Base-by-base conservation (phyloP, 2,113 vertebrate genomes). In the Spea multiplicata region DNA sequence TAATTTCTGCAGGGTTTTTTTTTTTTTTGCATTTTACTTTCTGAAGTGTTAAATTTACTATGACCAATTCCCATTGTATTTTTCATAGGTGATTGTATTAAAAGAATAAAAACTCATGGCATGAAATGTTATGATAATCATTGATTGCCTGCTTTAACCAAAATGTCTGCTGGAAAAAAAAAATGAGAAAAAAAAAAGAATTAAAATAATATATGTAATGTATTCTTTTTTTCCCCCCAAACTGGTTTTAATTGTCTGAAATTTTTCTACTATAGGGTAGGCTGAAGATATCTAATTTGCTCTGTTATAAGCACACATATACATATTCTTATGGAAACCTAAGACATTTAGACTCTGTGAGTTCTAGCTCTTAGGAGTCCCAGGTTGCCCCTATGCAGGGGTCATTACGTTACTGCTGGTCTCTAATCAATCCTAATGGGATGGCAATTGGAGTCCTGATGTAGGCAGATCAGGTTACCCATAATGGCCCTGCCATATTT, bases 401-500 rank as follows among this genome's bases (percentile, higher is more conserved):
- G 91, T 91, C 91, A 93, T 93, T 94, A n/a, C n/a, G n/a, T n/a
- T n/a, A 93, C 91, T 90, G 91, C 90, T 93, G 92, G 90, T 92
- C 92, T 93, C 93, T 93, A 94, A 94, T 94, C 93, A 95, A 96
- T 94, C 94, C 93, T 95, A 95, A 94, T 93, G 94, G 93, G 92
- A 94, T 93, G 94, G 95, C 94, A 95, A 96, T 95, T 96, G 95
- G 95, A 94, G 94, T 96, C 95, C 93, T 96, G 96, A 97, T 97
- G 95, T 95, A 95, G 94, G 90, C 92, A 92, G 93, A 91, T 96
- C 96, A 91, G 93, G 93, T 95, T 98, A 97, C 96, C 93, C 93
- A 94, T 97, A 96, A 98, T 99, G 96, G 96, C 95, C 98, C 96
- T 94, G 95, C 94, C 96, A 97, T 96, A 98, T 98, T 97, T 97